Base-by-base conservation (phyloP, 2,113 vertebrate species). In the Crocuta crocuta region DNA sequence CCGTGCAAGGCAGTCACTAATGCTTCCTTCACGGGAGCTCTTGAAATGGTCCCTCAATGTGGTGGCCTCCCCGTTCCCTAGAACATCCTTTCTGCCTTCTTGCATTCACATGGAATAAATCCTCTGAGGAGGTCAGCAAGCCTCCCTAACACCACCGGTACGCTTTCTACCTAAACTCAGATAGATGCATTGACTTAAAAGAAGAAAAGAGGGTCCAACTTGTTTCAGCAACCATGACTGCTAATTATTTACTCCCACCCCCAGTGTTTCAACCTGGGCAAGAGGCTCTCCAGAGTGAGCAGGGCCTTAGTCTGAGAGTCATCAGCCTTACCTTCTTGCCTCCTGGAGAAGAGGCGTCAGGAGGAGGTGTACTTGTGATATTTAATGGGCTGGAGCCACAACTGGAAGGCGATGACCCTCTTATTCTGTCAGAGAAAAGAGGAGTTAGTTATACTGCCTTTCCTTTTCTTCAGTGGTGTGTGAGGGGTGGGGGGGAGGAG, bases 391-490 rank as follows among this genome's bases (percentile, higher is more conserved):
- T 99, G 21, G 99, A 99, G 90, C 99, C 99, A 82, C 99, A 99
- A 99, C 99, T 99, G 83, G 99, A 99, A 66, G 99, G 99, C 0
- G 99, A 99, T 13, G 99, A 99, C 90, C 99, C 99, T 97, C 99
- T 99, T 98, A 99, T 99, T 99, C 99, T 99, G 89, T 97, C 88
- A 93, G 24, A 96, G 45, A 89, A 68, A 65, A 97, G 66, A 89
- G 65, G 74, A 63, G 55, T 91, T 43, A 21, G 58, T 97, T 84
- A 81, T 28, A 35, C 1, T 45, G 55, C 45, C 70, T 96, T 96
- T 76, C 35, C n/a, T 87, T 66, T 81, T 82, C 78, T n/a, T 55
- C 61, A 9, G 11, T 35, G 50, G 28, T 28, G 28, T 48, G 39
- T 45, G 61, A 66, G 55, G 74, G 31, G 5, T n/a, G 17, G 31